These are phyloP conservation scores for Riparia riparia DNA, from an alignment of 2,113 vertebrate genomes.

Conservation along the genomic window DNA sequence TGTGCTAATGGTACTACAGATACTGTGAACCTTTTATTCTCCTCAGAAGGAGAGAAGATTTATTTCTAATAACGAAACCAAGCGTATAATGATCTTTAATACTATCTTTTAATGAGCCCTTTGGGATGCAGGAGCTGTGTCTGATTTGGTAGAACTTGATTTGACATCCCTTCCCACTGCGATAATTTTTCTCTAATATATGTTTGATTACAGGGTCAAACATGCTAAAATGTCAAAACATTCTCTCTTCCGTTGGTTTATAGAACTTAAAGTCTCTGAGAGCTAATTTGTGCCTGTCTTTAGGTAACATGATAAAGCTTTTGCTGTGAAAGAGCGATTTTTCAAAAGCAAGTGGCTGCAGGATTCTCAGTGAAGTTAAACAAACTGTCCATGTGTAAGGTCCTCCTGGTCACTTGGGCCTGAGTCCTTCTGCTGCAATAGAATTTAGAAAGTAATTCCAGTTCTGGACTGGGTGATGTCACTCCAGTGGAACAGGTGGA, in stretches of 20 bases:
- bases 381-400: not conserved
- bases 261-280: not conserved
- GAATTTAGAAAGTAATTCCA: not conserved
- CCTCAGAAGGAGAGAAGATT: not conserved
- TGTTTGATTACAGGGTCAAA: not conserved
- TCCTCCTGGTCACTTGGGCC: not conserved
- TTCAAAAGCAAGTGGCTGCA: not conserved
- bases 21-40: not conserved
- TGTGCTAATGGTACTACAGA: not conserved
- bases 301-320: not conserved
- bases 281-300: not conserved
- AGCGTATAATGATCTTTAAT: not conserved
- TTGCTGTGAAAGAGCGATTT: not conserved
- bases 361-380: not conserved
- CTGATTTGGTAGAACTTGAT: not conserved
- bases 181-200: not conserved
- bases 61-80: not conserved
- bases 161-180: not conserved
- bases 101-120: not conserved
- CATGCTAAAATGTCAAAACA: not conserved
- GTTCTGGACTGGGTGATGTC: not conserved
- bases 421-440: not conserved
- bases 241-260: not conserved
- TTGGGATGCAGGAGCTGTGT: not conserved
- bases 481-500: slow-evolving; percentile 19